These are phyloP conservation scores for Leptopilina boulardi DNA, from an alignment of 1,140 invertebrate genomes.

Conservation along the genomic window DNA sequence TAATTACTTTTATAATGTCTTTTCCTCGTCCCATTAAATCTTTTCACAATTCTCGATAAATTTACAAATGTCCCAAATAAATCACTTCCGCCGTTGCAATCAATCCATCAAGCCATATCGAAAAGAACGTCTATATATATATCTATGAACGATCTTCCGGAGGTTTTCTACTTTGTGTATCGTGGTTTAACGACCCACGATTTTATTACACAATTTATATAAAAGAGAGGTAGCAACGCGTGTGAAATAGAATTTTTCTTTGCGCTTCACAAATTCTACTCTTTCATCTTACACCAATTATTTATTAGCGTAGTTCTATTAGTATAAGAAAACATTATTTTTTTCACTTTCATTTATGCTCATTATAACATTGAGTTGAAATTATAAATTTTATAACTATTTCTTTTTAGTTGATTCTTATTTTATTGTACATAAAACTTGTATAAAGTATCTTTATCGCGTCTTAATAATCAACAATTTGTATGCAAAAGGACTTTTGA, in stretches of 20 bases:
- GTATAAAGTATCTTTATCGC: not conserved
- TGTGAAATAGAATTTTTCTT: slow-evolving; percentile 49
- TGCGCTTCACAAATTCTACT: slow-evolving; percentile 50
- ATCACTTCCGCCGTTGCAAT: slow-evolving; percentile 24
- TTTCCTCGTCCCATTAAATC: slow-evolving; percentile 6
- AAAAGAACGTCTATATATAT: not conserved
- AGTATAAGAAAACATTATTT: not conserved
- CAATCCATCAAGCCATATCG: slow-evolving; percentile 28
- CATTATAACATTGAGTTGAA: not conserved
- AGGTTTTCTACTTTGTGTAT: slow-evolving; percentile 35
- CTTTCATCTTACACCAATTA: slow-evolving; percentile 29
- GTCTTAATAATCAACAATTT: not conserved
- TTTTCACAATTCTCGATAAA: not conserved
- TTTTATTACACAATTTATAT: slow-evolving; percentile 54
- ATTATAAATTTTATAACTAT: not conserved
- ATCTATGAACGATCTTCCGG: slow-evolving; percentile 21
- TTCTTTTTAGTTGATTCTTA: not conserved
- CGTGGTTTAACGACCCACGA: slow-evolving; percentile 43
- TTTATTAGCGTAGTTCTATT: not conserved
- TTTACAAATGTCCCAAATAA: slow-evolving; percentile 23
- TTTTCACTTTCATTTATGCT: not conserved
- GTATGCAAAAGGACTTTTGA: not conserved
- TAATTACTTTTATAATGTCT: not conserved
- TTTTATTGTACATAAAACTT: too few species aligned
- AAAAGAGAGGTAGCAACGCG: slow-evolving; percentile 46